These are phyloP conservation scores for Nemapogon koenigi DNA, from an alignment of 2,888 invertebrate genomes.

Conservation along the genomic window DNA sequence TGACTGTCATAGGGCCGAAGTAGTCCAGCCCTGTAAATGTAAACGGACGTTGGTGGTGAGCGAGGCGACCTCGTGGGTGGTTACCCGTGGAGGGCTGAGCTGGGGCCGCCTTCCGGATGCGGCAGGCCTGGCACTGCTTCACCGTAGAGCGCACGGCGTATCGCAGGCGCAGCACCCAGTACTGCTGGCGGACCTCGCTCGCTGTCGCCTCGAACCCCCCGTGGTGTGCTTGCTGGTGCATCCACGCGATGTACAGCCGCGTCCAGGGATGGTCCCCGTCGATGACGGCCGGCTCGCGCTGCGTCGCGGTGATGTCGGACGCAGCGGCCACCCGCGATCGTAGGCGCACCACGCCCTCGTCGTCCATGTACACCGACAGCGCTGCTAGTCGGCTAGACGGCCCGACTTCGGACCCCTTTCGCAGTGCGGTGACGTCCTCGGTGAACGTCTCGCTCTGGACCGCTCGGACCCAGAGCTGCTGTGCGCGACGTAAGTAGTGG, in stretches of 20 bases:
- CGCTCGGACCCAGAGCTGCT: constrained; percentile 1
- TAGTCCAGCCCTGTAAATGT: constrained; percentile 10
- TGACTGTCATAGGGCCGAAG: constrained; percentile 10
- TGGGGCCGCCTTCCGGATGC: constrained; percentile 13
- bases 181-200: constrained; percentile 13
- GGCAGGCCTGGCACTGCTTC: constrained; percentile 7
- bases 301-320: neutral
- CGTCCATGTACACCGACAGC: neutral
- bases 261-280: constrained; percentile 1
- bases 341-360: too few species aligned
- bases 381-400: constrained; percentile 3
- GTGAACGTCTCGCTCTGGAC: neutral
- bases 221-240: constrained; percentile 10
- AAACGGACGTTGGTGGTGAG: too few species aligned
- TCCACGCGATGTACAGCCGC: neutral
- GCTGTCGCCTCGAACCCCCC: constrained; percentile 10
- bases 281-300: constrained; percentile 6
- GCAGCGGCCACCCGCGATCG: neutral
- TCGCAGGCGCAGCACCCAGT: constrained; percentile 12
- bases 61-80: too few species aligned
- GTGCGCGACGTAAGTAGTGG: neutral
- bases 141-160: constrained; percentile 10
- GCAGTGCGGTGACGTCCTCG: neutral
- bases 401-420: neutral
- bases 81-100: constrained; percentile 17